phyloP scores from a whole-genome alignment of 2,797 vertebrate genomes.

The Simalia tracyae region DNA sequence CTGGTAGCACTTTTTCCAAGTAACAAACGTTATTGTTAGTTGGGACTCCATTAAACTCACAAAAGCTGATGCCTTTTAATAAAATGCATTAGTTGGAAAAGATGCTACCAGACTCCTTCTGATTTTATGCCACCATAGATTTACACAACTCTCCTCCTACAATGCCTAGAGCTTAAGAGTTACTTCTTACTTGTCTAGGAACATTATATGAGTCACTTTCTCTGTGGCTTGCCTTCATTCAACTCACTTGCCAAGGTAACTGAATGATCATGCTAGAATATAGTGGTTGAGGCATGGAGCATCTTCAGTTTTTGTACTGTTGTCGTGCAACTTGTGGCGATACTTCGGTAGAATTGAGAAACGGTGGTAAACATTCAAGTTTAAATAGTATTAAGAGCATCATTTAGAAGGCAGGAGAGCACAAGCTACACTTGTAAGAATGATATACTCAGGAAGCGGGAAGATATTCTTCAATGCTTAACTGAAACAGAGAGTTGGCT shows the following conservation, averaged over 20 bases:
- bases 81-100: no score
- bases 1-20: no score
- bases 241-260: background rate
- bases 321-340: background rate
- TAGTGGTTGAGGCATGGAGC: background rate
- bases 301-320: background rate
- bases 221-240: background rate
- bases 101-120: no score
- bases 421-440: background rate
- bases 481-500: background rate
- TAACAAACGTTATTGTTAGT: no score
- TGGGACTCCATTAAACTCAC: no score
- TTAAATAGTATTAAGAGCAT: conserved; percentile 21
- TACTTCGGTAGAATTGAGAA: conserved; percentile 7
- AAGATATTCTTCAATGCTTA: background rate
- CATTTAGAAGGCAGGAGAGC: background rate
- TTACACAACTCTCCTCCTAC: no score
- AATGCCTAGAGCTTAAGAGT: background rate
- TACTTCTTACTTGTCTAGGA: background rate
- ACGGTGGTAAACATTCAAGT: background rate
- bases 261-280: background rate
- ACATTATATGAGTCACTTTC: background rate
- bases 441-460: no score
- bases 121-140: no score
- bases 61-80: no score